Base-by-base conservation (phyloP, 2,888 invertebrate genomes). In the Parelbella ahira region DNA sequence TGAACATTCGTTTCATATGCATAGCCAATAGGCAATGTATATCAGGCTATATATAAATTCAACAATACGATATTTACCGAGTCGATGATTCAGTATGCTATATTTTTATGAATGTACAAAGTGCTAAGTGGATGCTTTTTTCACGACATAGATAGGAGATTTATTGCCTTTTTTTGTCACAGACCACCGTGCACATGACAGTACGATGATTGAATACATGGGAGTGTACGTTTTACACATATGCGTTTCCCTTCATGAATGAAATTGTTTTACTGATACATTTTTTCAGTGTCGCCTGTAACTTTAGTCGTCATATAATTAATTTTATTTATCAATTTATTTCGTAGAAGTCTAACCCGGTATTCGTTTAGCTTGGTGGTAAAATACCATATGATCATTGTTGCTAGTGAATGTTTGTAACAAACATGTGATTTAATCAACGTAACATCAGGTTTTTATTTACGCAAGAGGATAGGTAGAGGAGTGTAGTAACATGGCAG, bases 71-170 rank as follows among this genome's bases (percentile, higher is more conserved):
- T n/a, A n/a, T n/a, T n/a, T n/a, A n/a, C n/a, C n/a, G n/a, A n/a
- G 11, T 6, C 12, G 15, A 32, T 30, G 30, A 28, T 27, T 30
- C 39, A 27, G 34, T 46, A 41, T 21, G 23, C 38, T 45, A 47
- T 47, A 47, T 50, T 47, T 54, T 49, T 54, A 51, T 52, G 44
- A 49, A 47, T 48, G 41, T 48, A 7, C 42, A 54, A 56, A 59
- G 60, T 63, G 65, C 60, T 70, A 72, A 74, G 68, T 72, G 67
- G 60, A 15, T 19, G 12, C 15, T 36, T 52, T 48, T 60, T 68
- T 65, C 66, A 62, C 58, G 54, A 47, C 42, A 53, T 29, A 37
- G 43, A 45, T 3, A 15, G 15, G 44, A 52, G 57, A 62, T 64
- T 62, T 61, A 63, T 58, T 54, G 51, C 49, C 34, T 66, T 63